phyloP scores from a whole-genome alignment of 1,140 invertebrate genomes.

The Formica selysi region DNA sequence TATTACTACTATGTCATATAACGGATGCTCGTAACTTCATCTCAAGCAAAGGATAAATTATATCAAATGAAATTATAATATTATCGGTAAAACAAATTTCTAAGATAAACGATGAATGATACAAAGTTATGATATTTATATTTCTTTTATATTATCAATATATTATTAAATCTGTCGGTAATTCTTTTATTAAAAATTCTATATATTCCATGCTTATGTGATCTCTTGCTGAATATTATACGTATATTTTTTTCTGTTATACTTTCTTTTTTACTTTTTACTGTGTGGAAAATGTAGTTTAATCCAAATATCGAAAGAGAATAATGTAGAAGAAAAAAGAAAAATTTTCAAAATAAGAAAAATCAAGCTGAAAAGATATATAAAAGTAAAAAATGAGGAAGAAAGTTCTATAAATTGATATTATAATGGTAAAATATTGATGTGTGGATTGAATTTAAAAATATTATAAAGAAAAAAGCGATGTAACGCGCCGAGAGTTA shows the following conservation, averaged over 20 bases:
- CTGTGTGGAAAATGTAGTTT: not conserved
- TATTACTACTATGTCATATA: not conserved
- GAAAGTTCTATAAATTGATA: not conserved
- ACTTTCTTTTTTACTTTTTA: not conserved
- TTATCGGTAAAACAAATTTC: not conserved
- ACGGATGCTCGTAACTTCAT: not conserved
- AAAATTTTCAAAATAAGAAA: not conserved
- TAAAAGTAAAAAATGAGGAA: not conserved
- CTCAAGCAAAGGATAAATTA: constrained; percentile 11
- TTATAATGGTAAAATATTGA: not conserved
- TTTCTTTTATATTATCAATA: not conserved
- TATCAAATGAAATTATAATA: constrained; percentile 6
- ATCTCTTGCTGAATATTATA: not conserved
- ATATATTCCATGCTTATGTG: not conserved
- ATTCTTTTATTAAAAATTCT: constrained; percentile 8
- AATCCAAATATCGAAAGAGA: not conserved
- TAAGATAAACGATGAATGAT: not conserved
- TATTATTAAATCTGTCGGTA: not conserved
- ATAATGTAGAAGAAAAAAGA: not conserved
- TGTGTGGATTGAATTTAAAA: constrained; percentile 4
- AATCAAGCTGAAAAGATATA: not conserved
- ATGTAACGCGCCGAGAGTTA: not conserved
- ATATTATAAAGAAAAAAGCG: not conserved
- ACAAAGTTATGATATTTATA: not conserved
- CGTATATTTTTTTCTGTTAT: no score